Evolutionary conservation across 2,113 vertebrate species (phyloP).

Genomic region (Corythornis cristatus): DNA sequence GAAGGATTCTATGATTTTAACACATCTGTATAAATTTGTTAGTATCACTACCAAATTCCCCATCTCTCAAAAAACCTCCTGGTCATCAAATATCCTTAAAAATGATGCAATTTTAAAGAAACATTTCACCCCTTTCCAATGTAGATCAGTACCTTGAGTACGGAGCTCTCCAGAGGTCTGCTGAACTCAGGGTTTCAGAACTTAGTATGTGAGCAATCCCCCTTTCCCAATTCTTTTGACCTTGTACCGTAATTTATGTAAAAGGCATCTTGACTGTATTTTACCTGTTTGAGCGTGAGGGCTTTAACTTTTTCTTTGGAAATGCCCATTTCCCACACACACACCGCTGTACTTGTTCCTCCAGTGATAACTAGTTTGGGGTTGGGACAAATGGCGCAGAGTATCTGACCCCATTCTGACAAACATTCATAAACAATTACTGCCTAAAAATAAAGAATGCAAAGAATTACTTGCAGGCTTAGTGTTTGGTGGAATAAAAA

Average conservation of each 20-base stretch:
- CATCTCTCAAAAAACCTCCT: not conserved
- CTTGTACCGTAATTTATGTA: not conserved
- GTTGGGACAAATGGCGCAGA: constrained; percentile 95
- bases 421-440: constrained; percentile 95
- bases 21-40: not conserved
- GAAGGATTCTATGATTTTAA: not conserved
- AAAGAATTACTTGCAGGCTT: not conserved
- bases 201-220: not conserved
- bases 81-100: not conserved
- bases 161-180: not conserved
- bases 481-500: not conserved
- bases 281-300: constrained; percentile 93
- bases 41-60: not conserved
- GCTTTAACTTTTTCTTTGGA: constrained; percentile 94
- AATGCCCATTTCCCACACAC: constrained; percentile 93
- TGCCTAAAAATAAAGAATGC: constrained; percentile 75
- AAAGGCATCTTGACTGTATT: not conserved
- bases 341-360: constrained; percentile 93
- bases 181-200: not conserved
- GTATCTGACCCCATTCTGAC: constrained; percentile 96
- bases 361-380: constrained; percentile 93
- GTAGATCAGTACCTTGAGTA: not conserved
- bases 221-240: not conserved
- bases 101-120: not conserved
- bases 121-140: not conserved